phyloP scores from a whole-genome alignment of 2,888 invertebrate genomes.

The Smittia sp. region DNA sequence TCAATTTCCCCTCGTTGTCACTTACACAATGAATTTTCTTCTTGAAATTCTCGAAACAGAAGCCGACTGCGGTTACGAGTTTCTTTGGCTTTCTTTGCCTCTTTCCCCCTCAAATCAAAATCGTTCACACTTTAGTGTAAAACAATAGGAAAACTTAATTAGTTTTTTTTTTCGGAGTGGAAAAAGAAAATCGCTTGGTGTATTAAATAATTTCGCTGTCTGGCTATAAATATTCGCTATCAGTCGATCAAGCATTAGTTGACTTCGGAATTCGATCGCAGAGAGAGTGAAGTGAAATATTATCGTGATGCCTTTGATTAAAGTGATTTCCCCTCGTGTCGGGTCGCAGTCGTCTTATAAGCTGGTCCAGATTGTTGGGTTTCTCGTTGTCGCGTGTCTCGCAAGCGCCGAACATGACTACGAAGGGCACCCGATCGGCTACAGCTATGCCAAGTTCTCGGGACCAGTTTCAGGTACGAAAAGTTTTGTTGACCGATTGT shows the following conservation, averaged over 20 bases:
- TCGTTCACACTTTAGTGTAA: not conserved
- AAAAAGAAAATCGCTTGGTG: not conserved
- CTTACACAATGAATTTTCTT: too few species aligned
- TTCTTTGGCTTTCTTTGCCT: not conserved
- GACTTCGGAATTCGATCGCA: not conserved
- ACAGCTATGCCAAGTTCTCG: constrained; percentile 69
- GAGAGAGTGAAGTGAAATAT: not conserved
- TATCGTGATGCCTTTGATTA: not conserved
- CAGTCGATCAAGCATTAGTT: not conserved
- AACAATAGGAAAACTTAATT: not conserved
- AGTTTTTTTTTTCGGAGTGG: not conserved
- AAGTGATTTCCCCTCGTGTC: not conserved
- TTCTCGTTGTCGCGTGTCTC: not conserved
- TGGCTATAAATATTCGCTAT: constrained; percentile 35
- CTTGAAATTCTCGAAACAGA: too few species aligned
- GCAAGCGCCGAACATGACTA: constrained; percentile 7
- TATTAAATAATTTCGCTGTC: constrained; percentile 24
- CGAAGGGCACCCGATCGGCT: constrained; percentile 51
- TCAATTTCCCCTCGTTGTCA: too few species aligned
- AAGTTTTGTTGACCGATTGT: not conserved
- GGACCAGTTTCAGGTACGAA: constrained; percentile 67
- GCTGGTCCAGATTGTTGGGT: not conserved
- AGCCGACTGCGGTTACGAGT: too few species aligned
- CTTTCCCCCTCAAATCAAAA: not conserved
- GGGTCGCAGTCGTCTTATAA: not conserved